Evolutionary conservation across 2,797 vertebrate genomes (phyloP), one percentile per base, ranked within the genome.

Genomic region (Sebastes trivittatus): DNA sequence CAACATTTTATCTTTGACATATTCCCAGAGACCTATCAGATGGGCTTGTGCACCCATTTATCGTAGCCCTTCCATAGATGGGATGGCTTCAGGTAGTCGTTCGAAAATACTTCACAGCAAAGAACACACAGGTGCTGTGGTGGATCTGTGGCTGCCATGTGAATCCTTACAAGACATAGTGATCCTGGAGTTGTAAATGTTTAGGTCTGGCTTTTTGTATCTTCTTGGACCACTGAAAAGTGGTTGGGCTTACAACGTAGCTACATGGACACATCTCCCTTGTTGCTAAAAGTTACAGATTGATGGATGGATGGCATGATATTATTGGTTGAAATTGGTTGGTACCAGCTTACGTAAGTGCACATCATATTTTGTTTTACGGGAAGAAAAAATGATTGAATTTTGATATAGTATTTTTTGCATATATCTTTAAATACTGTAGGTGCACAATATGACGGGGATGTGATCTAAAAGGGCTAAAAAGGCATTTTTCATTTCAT

Each of bases 21-120:
- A 72, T 75, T 72, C 22, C 36, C 56, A 61, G 22, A 80, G 67
- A 18, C 14, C 11, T 9, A 18, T 85, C 30, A 30, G 29, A 71
- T 36, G 18, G 20, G 6, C 62, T 62, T 2, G 18, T 23, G 11
- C 1, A 49, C 20, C 1, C 49, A n/a, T 54, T 62, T 66, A 46
- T 49, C 20, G 11, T n/a, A 30, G 7, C 22, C 29, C 42, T 27
- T 34, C 13, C 27, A 23, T 34, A 49, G 14, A 58, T n/a, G 22
- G 55, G 7, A 25, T 11, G 61, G 32, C 22, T 71, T 77, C n/a
- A 25, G 25, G 22, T 23, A 20, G 52, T n/a, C 13, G 10, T 25
- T 42, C 1, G 3, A 54, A 66, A 71, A 58, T 8, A 46, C 23
- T 60, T 66, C 11, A 75, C 32, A 27, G 32, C 10, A 23, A 20